These are phyloP conservation scores for Nomia melanderi DNA, from an alignment of 1,140 invertebrate genomes.

Conservation along the genomic window DNA sequence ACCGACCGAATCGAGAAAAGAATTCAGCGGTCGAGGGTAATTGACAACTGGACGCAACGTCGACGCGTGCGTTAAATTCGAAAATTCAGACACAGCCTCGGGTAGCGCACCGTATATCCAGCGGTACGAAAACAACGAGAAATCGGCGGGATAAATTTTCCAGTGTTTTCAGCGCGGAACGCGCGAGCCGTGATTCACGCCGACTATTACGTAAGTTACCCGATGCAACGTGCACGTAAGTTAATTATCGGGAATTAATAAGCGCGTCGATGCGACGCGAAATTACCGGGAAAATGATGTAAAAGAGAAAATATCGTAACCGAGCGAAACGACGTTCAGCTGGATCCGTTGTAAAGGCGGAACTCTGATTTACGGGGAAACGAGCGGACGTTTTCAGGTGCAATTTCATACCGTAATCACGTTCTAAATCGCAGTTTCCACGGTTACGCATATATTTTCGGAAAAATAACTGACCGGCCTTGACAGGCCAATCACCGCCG, in stretches of 20 bases:
- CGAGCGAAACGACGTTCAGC: not conserved
- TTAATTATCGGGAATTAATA: constrained; percentile 41
- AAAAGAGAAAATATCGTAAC: constrained; percentile 9
- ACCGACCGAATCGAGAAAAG: not conserved
- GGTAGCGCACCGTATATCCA: not conserved
- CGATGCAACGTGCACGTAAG: not conserved
- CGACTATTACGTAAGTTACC: no score
- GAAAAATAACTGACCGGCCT: not conserved
- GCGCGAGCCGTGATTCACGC: not conserved
- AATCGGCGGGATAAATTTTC: not conserved
- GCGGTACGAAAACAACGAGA: not conserved
- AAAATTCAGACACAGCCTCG: not conserved
- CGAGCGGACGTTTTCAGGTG: not conserved
- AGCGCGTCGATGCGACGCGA: not conserved
- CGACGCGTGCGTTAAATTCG: not conserved
- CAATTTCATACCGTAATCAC: not conserved
- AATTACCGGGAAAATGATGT: not conserved
- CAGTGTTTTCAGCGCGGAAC: not conserved
- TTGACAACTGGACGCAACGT: not conserved
- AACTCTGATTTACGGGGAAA: not conserved
- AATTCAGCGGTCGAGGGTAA: not conserved
- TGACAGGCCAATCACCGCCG: not conserved
- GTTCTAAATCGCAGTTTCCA: not conserved
- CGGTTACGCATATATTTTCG: not conserved
- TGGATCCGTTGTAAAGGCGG: not conserved